Conservation (phyloP, 2,888 invertebrate species). For the Phaonia tiefii region DNA sequence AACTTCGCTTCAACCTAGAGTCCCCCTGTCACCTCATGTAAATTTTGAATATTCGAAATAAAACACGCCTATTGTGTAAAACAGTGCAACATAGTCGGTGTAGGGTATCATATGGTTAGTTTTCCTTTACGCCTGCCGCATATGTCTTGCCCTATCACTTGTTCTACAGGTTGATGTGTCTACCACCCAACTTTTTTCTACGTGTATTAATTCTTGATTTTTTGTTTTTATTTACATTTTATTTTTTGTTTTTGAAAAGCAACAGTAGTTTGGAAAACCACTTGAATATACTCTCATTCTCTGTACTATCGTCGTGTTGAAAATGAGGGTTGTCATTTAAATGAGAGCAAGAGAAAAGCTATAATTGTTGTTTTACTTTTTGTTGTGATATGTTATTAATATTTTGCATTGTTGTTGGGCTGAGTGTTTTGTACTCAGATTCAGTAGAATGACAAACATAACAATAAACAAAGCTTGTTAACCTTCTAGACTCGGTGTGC, state of each 20-base stretch:
- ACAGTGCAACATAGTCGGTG: too few relatives aligned
- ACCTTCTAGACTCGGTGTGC: conserved; percentile 50
- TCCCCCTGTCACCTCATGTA: too few relatives aligned
- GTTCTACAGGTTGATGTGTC: too few relatives aligned
- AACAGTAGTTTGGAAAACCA: background rate
- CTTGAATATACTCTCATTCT: background rate
- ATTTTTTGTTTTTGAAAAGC: conserved; percentile 19
- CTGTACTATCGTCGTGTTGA: conserved; percentile 5
- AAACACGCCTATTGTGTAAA: too few relatives aligned
- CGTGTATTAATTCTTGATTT: too few relatives aligned
- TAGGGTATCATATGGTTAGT: too few relatives aligned
- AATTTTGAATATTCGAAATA: too few relatives aligned
- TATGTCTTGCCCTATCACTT: too few relatives aligned
- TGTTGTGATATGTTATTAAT: conserved; percentile 18
- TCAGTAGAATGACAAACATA: conserved; percentile 1
- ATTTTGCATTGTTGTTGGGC: conserved; percentile 37
- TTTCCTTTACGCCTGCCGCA: too few relatives aligned
- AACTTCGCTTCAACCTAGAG: too few relatives aligned
- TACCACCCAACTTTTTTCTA: too few relatives aligned
- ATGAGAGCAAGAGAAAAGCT: conserved; percentile 44
- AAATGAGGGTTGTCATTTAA: conserved; percentile 49
- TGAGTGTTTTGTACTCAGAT: background rate
- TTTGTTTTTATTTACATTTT: too few relatives aligned
- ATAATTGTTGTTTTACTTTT: conserved; percentile 40
- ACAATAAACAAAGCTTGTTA: conserved; percentile 45